Conservation (phyloP, 2,888 invertebrate genomes). For the Microctonus brassicae region DNA sequence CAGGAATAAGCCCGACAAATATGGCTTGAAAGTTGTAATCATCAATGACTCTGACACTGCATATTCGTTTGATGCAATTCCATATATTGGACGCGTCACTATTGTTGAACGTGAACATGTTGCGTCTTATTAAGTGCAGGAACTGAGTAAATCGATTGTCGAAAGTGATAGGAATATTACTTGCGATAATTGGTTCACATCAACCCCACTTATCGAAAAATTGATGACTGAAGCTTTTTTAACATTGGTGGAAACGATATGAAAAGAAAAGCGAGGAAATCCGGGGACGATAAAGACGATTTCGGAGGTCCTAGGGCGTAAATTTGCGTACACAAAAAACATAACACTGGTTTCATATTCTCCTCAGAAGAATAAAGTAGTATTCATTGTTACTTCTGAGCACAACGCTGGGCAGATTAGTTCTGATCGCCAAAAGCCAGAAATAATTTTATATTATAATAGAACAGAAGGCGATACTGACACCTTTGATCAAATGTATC, state of each 20-base stretch:
- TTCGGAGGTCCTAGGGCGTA: background rate
- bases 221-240: conserved; percentile 40
- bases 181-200: conserved; percentile 50
- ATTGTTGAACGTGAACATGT: conserved; percentile 28
- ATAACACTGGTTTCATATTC: background rate
- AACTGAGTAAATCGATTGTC: conserved; percentile 40
- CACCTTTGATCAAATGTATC: conserved; percentile 25
- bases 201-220: conserved; percentile 37
- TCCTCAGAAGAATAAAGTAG: background rate
- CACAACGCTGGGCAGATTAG: background rate
- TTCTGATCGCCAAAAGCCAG: too few relatives aligned
- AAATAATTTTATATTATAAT: too few relatives aligned
- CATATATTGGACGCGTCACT: conserved; percentile 34
- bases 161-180: conserved; percentile 42
- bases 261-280: conserved; percentile 47
- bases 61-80: too few relatives aligned
- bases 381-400: background rate
- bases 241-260: conserved; percentile 44
- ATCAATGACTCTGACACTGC: conserved; percentile 42
- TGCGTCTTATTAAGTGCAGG: conserved; percentile 41
- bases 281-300: conserved; percentile 33
- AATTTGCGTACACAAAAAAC: background rate
- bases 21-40: conserved; percentile 49
- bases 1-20: conserved; percentile 49
- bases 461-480: background rate